Evolutionary conservation across 2,888 invertebrate genomes (phyloP).

Genomic region (Spodoptera picta): DNA sequence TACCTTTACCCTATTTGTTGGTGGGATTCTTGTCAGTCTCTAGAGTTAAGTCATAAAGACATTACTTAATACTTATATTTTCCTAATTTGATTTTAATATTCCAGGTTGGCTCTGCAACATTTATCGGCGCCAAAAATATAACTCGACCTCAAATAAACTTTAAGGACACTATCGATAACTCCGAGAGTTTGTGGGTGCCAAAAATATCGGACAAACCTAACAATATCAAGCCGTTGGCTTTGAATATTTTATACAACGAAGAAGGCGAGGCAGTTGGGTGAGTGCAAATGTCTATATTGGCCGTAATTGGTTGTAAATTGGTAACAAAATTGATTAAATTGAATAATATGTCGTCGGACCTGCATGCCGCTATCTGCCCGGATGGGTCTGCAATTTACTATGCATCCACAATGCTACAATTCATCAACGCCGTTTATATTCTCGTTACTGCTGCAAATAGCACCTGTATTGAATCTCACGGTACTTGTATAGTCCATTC

Average conservation of each 20-base stretch:
- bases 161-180: slow-evolving; percentile 96
- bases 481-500: slow-evolving; percentile 20
- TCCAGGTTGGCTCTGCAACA: slow-evolving; percentile 79
- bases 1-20: no score
- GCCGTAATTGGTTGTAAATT: slow-evolving; percentile 8
- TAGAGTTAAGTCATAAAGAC: no score
- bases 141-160: slow-evolving; percentile 94
- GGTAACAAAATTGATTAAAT: slow-evolving; percentile 33
- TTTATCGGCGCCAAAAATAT: slow-evolving; percentile 92
- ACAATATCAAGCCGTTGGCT: slow-evolving; percentile 94
- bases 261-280: slow-evolving; percentile 89
- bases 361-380: slow-evolving; percentile 18
- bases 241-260: slow-evolving; percentile 91
- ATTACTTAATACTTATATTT: no score
- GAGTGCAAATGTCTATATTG: slow-evolving; percentile 53
- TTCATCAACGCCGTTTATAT: slow-evolving; percentile 35
- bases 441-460: slow-evolving; percentile 27
- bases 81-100: slow-evolving; percentile 13
- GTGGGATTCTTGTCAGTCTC: no score
- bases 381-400: slow-evolving; percentile 25
- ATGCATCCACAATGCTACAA: slow-evolving; percentile 23
- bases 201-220: slow-evolving; percentile 95
- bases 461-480: slow-evolving; percentile 12
- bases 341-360: slow-evolving; percentile 27
- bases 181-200: slow-evolving; percentile 94